Evolutionary conservation across 2,113 vertebrate species (phyloP).

Genomic region (Calonectris borealis): DNA sequence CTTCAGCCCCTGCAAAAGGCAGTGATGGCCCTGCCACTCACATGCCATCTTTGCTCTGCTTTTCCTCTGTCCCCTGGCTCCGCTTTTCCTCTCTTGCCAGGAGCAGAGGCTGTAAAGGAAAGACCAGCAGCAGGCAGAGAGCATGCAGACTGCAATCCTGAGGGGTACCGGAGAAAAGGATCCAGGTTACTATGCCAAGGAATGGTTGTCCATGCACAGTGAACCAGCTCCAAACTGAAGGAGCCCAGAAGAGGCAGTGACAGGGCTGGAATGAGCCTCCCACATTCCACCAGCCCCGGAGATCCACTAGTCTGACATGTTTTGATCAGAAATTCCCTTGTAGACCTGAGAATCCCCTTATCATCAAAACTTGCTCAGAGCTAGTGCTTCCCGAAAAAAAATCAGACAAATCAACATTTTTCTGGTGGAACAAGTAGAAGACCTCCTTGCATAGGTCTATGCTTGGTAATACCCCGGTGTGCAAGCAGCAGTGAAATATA

Average conservation of each 20-base stretch:
- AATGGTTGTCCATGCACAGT: not conserved
- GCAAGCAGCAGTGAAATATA: not conserved
- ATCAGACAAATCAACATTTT: not conserved
- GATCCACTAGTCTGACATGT: accelerated
- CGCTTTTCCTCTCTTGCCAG: not conserved
- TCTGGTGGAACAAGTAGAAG: not conserved
- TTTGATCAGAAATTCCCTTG: not conserved
- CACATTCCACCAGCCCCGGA: not conserved
- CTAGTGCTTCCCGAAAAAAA: not conserved
- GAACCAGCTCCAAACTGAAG: not conserved
- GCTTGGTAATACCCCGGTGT: not conserved
- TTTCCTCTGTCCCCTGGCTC: not conserved
- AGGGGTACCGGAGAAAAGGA: not conserved
- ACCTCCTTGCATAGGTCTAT: not conserved
- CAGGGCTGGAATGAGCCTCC: not conserved
- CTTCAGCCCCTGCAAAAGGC: not conserved
- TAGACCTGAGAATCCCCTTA: not conserved
- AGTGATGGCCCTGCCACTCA: not conserved
- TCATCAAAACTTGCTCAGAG: not conserved
- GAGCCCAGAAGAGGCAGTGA: not conserved
- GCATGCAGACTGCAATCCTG: not conserved
- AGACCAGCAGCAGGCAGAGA: not conserved
- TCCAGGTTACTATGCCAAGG: not conserved
- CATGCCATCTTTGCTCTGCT: not conserved
- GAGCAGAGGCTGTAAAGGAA: not conserved